Conservation (phyloP, 2,888 invertebrate genomes). For the Mechanitis messenoides region DNA sequence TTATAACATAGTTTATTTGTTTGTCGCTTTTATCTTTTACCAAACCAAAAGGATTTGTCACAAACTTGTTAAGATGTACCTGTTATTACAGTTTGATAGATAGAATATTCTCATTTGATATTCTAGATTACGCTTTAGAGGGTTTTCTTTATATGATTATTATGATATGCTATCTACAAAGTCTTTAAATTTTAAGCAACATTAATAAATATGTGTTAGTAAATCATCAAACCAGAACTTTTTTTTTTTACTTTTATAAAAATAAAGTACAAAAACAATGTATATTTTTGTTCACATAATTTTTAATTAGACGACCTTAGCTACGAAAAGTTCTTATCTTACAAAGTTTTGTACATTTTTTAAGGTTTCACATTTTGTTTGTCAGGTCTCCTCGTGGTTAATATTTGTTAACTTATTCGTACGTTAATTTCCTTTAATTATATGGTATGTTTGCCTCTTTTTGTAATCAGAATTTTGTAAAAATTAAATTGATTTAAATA, state of each 20-base stretch:
- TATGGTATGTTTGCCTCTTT: too few relatives aligned
- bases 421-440: too few relatives aligned
- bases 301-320: conserved; percentile 20
- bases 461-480: too few relatives aligned
- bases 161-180: background rate
- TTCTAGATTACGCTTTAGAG: conserved; percentile 39
- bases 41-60: conserved; percentile 51
- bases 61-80: conserved; percentile 55
- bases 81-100: conserved; percentile 49
- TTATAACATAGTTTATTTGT: too few relatives aligned
- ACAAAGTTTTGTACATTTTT: conserved; percentile 31
- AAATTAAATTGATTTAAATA: too few relatives aligned
- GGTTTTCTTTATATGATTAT: background rate
- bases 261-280: too few relatives aligned
- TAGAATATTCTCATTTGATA: conserved; percentile 50
- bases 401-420: too few relatives aligned
- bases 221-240: too few relatives aligned
- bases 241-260: too few relatives aligned
- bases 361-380: conserved; percentile 28
- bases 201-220: too few relatives aligned
- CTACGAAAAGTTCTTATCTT: conserved; percentile 24
- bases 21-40: conserved; percentile 32
- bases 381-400: too few relatives aligned
- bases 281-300: conserved; percentile 17
- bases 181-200: too few relatives aligned